phyloP scores from a whole-genome alignment of 2,113 vertebrate genomes.

The Platysteira castanea region DNA sequence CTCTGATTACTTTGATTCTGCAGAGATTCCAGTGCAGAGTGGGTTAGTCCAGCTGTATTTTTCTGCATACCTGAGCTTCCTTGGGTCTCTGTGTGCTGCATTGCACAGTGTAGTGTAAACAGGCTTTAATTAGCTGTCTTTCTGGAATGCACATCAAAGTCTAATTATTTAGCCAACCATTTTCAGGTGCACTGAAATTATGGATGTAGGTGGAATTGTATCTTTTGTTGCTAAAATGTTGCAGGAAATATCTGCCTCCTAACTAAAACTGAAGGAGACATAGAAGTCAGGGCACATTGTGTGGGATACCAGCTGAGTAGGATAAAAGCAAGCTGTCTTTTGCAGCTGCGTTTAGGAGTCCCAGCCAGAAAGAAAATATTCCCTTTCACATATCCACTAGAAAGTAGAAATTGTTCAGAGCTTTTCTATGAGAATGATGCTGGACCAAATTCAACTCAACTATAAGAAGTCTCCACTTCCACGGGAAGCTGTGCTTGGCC shows the following conservation, averaged over 20 bases:
- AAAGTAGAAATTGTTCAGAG: constrained; percentile 66
- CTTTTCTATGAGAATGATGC: constrained; percentile 28
- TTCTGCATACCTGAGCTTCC: background rate
- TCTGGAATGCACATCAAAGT: background rate
- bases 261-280: background rate
- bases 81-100: background rate
- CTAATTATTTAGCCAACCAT: background rate
- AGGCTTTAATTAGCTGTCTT: background rate
- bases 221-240: background rate
- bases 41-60: background rate
- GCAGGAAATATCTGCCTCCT: background rate
- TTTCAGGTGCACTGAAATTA: background rate
- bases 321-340: constrained; percentile 60
- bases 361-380: constrained; percentile 37
- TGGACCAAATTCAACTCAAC: constrained; percentile 45
- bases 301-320: background rate
- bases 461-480: constrained; percentile 37
- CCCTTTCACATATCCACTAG: constrained; percentile 51
- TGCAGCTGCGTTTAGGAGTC: constrained; percentile 44
- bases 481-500: constrained; percentile 51
- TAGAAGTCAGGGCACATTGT: background rate
- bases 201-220: background rate
- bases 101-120: background rate
- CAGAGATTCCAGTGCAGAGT: background rate
- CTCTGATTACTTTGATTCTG: background rate